phyloP scores from a whole-genome alignment of 2,888 invertebrate genomes.

The Oscheius sp. region DNA sequence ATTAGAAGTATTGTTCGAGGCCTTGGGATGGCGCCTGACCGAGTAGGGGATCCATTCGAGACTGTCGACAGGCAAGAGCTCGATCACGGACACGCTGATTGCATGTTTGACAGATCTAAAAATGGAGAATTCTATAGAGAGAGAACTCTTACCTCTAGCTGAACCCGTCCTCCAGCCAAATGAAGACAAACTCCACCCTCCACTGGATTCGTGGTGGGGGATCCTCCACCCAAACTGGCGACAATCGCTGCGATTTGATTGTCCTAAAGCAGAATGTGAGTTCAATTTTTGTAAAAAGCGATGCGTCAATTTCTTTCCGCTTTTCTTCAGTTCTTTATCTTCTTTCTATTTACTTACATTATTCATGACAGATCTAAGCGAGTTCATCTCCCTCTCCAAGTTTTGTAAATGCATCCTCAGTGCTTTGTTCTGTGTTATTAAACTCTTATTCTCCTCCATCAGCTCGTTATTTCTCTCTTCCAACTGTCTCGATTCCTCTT shows the following conservation, averaged over 20 bases:
- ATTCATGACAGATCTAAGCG: constrained; percentile 19
- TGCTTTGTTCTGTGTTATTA: constrained; percentile 2
- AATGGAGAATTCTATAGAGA: background rate
- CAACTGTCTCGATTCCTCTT: constrained; percentile 34
- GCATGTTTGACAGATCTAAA: constrained; percentile 8
- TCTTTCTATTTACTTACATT: background rate
- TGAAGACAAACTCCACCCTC: constrained; percentile 22
- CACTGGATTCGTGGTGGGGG: background rate
- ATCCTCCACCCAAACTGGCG: constrained; percentile 32
- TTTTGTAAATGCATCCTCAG: constrained; percentile 31
- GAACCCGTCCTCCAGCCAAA: constrained; percentile 8
- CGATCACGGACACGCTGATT: constrained; percentile 16
- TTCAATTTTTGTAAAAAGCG: background rate
- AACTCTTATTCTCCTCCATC: constrained; percentile 1
- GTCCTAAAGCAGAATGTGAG: background rate
- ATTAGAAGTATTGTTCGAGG: constrained; percentile 1
- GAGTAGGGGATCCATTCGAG: background rate
- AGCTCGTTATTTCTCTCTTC: constrained; percentile 1
- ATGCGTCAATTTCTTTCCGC: constrained; percentile 6
- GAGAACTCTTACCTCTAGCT: constrained; percentile 11
- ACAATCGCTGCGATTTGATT: constrained; percentile 42
- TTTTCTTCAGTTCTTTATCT: background rate
- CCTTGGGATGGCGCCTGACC: background rate
- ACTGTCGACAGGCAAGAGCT: constrained; percentile 7
- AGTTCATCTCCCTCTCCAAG: constrained; percentile 38